Evolutionary conservation across 2,113 vertebrate species (phyloP).

Genomic region (Cyphomyrus discorhynchus): DNA sequence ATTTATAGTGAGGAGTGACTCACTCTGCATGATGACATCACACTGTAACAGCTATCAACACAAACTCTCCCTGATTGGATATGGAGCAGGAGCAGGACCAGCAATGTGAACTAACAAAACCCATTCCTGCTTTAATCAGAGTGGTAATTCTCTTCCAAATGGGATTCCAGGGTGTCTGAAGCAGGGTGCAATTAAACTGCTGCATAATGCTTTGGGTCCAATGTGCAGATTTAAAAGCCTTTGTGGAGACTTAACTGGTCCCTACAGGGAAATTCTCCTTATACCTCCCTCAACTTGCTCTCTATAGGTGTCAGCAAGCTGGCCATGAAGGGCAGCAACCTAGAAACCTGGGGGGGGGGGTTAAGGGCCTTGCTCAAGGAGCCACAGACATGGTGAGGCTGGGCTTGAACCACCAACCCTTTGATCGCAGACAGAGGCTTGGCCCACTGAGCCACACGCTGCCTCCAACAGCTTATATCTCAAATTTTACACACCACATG

Average conservation of each 20-base stretch:
- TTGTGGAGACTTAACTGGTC: too few species aligned
- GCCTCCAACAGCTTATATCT: not conserved
- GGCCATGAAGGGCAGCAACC: too few species aligned
- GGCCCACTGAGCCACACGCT: too few species aligned
- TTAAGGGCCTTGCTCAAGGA: too few species aligned
- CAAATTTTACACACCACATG: not conserved
- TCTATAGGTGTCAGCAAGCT: too few species aligned
- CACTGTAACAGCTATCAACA: not conserved
- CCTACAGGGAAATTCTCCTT: too few species aligned
- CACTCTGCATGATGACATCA: not conserved
- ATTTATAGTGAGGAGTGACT: conserved; percentile 38
- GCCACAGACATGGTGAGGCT: too few species aligned
- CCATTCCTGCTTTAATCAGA: not conserved
- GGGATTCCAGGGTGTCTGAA: not conserved
- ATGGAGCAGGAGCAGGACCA: not conserved
- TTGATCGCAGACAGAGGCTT: too few species aligned
- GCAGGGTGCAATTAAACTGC: not conserved
- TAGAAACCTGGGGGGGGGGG: too few species aligned
- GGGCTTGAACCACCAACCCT: too few species aligned
- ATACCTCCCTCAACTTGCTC: too few species aligned
- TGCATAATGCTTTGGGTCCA: not conserved
- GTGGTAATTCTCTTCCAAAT: not conserved
- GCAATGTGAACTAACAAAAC: not conserved
- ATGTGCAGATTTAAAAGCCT: not conserved
- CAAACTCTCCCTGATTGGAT: not conserved